phyloP scores from a whole-genome alignment of 2,888 invertebrate genomes.

The Stegana nigrithorax region DNA sequence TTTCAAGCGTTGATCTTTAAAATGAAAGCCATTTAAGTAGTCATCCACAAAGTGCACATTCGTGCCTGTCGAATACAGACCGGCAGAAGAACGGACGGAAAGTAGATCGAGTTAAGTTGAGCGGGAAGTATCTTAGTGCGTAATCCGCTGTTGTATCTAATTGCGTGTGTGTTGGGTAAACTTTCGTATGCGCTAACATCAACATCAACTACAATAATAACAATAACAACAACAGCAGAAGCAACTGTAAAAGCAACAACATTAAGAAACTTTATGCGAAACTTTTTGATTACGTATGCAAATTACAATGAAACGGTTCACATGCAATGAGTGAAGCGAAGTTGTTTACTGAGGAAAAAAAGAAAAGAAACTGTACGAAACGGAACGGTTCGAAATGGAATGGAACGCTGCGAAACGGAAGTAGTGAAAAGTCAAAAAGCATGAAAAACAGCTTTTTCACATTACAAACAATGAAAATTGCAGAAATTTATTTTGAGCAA shows the following conservation, averaged over 20 bases:
- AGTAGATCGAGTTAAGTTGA: too few relatives aligned
- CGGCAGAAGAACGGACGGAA: too few relatives aligned
- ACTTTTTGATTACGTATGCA: slow-evolving; percentile 60
- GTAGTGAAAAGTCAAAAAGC: too few relatives aligned
- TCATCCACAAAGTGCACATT: too few relatives aligned
- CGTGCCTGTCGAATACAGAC: too few relatives aligned
- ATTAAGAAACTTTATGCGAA: slow-evolving; percentile 54
- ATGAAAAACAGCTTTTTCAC: too few relatives aligned
- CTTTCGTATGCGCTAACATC: neutral
- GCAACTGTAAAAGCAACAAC: neutral
- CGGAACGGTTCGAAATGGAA: neutral
- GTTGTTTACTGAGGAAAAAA: neutral
- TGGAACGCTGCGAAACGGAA: too few relatives aligned
- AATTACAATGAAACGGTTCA: slow-evolving; percentile 38
- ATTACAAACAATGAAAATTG: too few relatives aligned
- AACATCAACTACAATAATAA: neutral
- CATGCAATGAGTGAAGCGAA: neutral
- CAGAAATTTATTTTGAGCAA: too few relatives aligned
- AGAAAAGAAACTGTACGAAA: neutral
- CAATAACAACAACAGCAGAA: neutral
- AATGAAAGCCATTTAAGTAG: too few relatives aligned
- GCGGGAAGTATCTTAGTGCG: too few relatives aligned
- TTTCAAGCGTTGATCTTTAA: too few relatives aligned
- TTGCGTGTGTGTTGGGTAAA: neutral
- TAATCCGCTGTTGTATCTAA: neutral